These are phyloP conservation scores for Sebastes miniatus DNA, from an alignment of 2,797 vertebrate genomes.

Conservation along the genomic window DNA sequence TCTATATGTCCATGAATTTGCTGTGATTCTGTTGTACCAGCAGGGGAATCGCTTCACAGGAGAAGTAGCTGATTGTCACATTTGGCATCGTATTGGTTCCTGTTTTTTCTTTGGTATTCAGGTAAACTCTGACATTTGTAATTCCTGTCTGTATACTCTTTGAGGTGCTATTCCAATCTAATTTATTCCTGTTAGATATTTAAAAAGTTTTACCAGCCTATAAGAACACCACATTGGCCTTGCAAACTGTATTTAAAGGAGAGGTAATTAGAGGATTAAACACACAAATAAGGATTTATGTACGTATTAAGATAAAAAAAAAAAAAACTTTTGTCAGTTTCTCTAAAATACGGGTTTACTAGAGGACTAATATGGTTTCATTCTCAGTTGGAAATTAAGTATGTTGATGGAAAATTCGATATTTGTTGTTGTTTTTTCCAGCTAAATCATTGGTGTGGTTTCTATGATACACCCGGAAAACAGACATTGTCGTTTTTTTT, in stretches of 20 bases:
- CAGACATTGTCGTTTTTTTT: slow-evolving; percentile 50
- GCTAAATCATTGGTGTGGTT: slow-evolving; percentile 52
- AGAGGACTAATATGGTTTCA: slow-evolving; percentile 78
- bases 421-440: slow-evolving; percentile 37
- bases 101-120: slow-evolving; percentile 76
- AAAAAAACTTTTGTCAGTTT: slow-evolving; percentile 67
- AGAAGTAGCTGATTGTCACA: slow-evolving; percentile 81
- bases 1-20: slow-evolving; percentile 83
- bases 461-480: slow-evolving; percentile 54
- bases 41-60: slow-evolving; percentile 78
- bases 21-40: slow-evolving; percentile 83
- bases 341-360: slow-evolving; percentile 84
- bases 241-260: slow-evolving; percentile 82
- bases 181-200: slow-evolving; percentile 77
- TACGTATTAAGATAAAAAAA: slow-evolving; percentile 42
- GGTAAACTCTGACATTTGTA: slow-evolving; percentile 79
- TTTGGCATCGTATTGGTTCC: slow-evolving; percentile 71
- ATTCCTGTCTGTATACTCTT: slow-evolving; percentile 82
- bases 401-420: slow-evolving; percentile 56
- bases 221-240: slow-evolving; percentile 87
- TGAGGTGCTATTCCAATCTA: slow-evolving; percentile 82
- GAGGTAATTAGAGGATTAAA: slow-evolving; percentile 71
- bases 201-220: slow-evolving; percentile 80
- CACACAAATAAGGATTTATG: slow-evolving; percentile 67
- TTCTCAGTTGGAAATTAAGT: slow-evolving; percentile 75